Base-by-base conservation (phyloP, 2,113 vertebrate species). In the Odocoileus virginianus region DNA sequence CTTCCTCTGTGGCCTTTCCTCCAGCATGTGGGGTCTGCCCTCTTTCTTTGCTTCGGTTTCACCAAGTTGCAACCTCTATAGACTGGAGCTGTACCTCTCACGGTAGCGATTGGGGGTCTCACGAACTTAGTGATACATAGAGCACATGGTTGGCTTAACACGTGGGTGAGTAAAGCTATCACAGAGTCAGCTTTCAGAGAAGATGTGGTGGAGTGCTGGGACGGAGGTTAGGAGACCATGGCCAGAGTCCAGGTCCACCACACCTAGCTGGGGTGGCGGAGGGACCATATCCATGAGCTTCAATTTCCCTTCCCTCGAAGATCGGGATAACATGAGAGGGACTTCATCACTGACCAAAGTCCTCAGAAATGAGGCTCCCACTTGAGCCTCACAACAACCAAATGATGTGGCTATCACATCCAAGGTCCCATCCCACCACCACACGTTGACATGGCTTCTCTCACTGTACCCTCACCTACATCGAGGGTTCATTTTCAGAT, bases 391-490 rank as follows among this genome's bases (percentile, higher is more conserved):
- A 52, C 3, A 43, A 15, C 19, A 5, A 76, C 1, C 6, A 0
- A 23, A 16, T n/a, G 23, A 17, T 7, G 7, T 27, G 40, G 15
- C 28, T 10, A 5, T 6, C 21, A 36, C 9, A 11, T 78, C 50
- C 55, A 25, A 60, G 52, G 23, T 6, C 36, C 30, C 3, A 1
- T 43, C 58, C 84, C 27, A 19, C 36, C 45, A 19, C 36, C 16
- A 23, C 76, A 28, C 7, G 6, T 13, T 8, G 36, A 82, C 27
- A 7, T 5, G 47, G 17, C 3, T 6, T 21, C 11, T 28, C 58
- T 5, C 3, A 2, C 1, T 13, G 7, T 0, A 3, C 40, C 25
- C 54, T 90, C 9, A 33, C 60, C 27, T 9, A 0, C 7, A 23
- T 0, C 0, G 0, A n/a, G 36, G 43, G 28, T 27, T 36, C 19